These are phyloP conservation scores for Diarsia mendica DNA, from an alignment of 2,888 invertebrate genomes.

Conservation along the genomic window DNA sequence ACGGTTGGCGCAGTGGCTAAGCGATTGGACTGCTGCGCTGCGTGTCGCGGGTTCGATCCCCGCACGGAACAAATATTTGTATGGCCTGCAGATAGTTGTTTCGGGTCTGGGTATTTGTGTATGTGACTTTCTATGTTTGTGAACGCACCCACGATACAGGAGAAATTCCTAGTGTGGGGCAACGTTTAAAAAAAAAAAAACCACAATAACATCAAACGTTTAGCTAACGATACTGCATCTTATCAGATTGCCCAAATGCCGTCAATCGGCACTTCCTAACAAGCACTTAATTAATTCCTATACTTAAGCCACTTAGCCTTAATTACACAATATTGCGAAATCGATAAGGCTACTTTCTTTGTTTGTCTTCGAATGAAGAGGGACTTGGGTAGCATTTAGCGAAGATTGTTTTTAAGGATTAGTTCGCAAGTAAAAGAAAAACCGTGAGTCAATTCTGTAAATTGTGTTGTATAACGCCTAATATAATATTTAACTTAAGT, in stretches of 20 bases:
- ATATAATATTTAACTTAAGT: no score
- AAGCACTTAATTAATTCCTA: constrained; percentile 55
- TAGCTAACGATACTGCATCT: constrained; percentile 12
- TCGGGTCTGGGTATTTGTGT: no score
- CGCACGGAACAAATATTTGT: no score
- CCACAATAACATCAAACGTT: constrained; percentile 31
- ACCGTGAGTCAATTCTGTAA: background rate
- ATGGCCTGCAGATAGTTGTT: no score
- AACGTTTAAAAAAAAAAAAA: no score
- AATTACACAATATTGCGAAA: constrained; percentile 49
- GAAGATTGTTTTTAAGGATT: constrained; percentile 10
- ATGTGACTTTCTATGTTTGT: no score
- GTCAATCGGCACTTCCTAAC: constrained; percentile 26
- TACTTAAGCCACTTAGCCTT: constrained; percentile 39
- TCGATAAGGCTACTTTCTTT: constrained; percentile 39
- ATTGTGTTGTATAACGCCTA: no score
- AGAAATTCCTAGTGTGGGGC: no score
- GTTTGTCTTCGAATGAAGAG: constrained; percentile 2
- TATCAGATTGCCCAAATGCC: constrained; percentile 30
- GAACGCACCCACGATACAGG: no score
- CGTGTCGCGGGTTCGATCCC: no score
- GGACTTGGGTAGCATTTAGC: constrained; percentile 3
- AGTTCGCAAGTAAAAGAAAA: background rate
- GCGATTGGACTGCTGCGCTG: no score
- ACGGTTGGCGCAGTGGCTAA: no score